Evolutionary conservation across 2,113 vertebrate species (phyloP).

Genomic region (Boleophthalmus pectinirostris): DNA sequence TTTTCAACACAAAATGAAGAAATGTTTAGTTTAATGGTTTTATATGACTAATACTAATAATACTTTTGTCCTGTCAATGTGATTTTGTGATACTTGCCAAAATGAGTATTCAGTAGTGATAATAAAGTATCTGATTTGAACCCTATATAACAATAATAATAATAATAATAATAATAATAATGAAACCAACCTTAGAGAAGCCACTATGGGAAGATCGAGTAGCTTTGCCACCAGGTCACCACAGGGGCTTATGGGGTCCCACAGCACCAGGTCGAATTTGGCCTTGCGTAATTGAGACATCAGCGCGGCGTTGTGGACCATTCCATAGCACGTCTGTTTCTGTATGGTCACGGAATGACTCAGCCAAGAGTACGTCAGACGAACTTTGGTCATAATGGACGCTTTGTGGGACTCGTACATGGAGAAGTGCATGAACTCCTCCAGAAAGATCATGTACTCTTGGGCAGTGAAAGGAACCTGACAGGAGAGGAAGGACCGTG

Average conservation of each 20-base stretch:
- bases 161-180: too few relatives aligned
- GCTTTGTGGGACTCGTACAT: constrained; percentile 13
- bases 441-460: not conserved
- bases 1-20: too few relatives aligned
- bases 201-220: constrained; percentile 23
- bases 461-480: not conserved
- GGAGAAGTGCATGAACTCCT: constrained; percentile 28
- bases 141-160: too few relatives aligned
- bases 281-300: constrained; percentile 6
- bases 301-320: constrained; percentile 26
- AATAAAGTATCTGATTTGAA: too few relatives aligned
- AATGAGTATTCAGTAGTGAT: too few relatives aligned
- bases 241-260: constrained; percentile 26
- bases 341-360: fast-evolving
- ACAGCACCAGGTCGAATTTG: not conserved
- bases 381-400: not conserved
- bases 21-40: too few relatives aligned
- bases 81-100: too few relatives aligned
- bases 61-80: too few relatives aligned
- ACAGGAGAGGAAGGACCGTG: not conserved
- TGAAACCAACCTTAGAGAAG: constrained; percentile 17
- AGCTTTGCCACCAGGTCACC: constrained; percentile 27
- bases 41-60: too few relatives aligned
- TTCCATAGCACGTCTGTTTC: constrained; percentile 26
- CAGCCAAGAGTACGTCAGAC: fast-evolving